These are phyloP conservation scores for Oncorhynchus mykiss DNA, from an alignment of 2,113 vertebrate genomes.

Conservation along the genomic window DNA sequence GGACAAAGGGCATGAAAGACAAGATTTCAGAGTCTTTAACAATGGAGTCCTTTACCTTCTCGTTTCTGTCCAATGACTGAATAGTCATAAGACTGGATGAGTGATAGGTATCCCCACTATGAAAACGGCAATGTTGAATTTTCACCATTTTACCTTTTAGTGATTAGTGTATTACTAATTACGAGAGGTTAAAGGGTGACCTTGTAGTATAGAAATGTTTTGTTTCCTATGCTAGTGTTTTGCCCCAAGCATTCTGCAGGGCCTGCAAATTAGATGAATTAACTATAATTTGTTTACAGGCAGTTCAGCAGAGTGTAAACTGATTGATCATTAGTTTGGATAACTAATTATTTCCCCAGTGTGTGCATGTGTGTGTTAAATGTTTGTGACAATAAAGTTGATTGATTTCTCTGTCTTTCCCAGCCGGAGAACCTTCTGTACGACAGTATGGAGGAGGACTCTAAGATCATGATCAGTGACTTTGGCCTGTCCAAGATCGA, in stretches of 20 bases:
- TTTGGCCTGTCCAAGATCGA: slow-evolving; percentile 97
- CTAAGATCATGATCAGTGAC: slow-evolving; percentile 99
- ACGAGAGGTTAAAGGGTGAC: neutral
- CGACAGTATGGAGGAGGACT: slow-evolving; percentile 95
- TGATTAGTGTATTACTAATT: no score
- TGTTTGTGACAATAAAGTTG: neutral
- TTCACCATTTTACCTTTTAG: neutral
- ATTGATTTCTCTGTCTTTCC: neutral
- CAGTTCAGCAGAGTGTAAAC: slow-evolving; percentile 30
- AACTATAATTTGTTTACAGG: slow-evolving; percentile 42
- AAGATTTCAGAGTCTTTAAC: neutral
- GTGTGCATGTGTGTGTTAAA: neutral
- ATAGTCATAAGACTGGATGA: no score
- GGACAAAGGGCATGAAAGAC: neutral
- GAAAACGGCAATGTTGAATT: neutral
- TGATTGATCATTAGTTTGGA: slow-evolving; percentile 32
- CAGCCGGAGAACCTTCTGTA: slow-evolving; percentile 97
- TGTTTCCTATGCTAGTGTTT: neutral
- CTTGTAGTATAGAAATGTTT: neutral
- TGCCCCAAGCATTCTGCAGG: neutral
- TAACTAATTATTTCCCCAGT: slow-evolving; percentile 32
- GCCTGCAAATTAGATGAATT: slow-evolving; percentile 30
- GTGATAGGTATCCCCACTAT: no score
- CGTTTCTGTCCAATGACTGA: no score
- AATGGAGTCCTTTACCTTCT: neutral